Evolutionary conservation across 2,113 vertebrate species (phyloP).

Genomic region (Amblyornis subalaris): DNA sequence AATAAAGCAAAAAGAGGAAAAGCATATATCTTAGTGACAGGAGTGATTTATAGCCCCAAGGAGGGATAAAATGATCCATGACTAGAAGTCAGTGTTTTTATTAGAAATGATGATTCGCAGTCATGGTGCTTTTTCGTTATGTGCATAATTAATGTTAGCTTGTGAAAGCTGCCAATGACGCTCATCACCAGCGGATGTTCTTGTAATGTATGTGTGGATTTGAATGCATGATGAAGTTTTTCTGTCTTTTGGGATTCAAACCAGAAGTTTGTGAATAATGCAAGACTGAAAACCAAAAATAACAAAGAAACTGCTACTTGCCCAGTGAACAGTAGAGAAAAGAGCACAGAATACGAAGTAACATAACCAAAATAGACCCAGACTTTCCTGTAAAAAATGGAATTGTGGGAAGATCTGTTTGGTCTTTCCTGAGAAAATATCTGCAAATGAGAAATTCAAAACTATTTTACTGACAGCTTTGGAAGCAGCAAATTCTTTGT

Average conservation of each 20-base stretch:
- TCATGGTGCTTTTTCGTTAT: slow-evolving; percentile 24
- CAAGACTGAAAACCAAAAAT: slow-evolving; percentile 8
- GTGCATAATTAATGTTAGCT: slow-evolving; percentile 48
- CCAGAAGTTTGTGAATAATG: slow-evolving; percentile 50
- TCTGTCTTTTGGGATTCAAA: slow-evolving; percentile 16
- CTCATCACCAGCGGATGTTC: slow-evolving; percentile 27
- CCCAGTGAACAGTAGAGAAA: background rate
- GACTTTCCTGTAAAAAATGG: background rate
- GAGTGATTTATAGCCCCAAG: slow-evolving; percentile 42
- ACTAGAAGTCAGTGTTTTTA: slow-evolving; percentile 44
- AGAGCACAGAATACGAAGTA: background rate
- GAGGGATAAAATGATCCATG: slow-evolving; percentile 45
- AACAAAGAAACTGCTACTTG: slow-evolving; percentile 14
- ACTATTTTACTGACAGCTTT: background rate
- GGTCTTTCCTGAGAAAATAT: background rate
- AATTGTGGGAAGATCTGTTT: background rate
- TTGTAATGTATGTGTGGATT: slow-evolving; percentile 19
- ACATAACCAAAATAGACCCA: background rate
- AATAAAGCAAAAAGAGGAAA: background rate
- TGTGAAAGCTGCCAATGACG: slow-evolving; percentile 24
- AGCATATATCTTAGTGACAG: background rate
- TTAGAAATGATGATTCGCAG: slow-evolving; percentile 47
- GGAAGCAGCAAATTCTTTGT: background rate
- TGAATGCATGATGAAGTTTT: slow-evolving; percentile 53
- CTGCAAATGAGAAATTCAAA: background rate